Base-by-base conservation (phyloP, 2,888 invertebrate genomes). In the Prosapia bicincta region DNA sequence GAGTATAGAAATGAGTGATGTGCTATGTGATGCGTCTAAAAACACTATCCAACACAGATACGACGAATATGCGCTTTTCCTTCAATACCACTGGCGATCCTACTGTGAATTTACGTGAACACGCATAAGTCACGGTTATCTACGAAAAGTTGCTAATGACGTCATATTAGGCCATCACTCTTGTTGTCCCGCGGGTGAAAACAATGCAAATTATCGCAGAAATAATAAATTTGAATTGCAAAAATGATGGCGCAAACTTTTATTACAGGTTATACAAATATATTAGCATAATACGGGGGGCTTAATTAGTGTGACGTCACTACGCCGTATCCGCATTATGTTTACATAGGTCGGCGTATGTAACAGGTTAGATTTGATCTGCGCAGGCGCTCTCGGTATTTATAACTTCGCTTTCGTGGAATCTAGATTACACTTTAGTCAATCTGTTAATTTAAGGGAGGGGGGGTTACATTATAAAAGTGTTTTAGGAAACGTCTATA, bases 201-300 rank as follows among this genome's bases (percentile, higher is more conserved):
- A 68, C 73, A 73, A 67, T 65, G 75, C 70, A 38, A 75, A 70
- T 70, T 65, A 69, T 26, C 74, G 15, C 26, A 24, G 38, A 30
- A 54, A 54, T 20, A 54, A 54, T 38, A 28, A 15, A 70, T 74
- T 32, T 70, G 69, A 30, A 74, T 70, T 70, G 75, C 69, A 70
- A 70, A 70, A 30, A 20, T 13, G 32, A 30, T 71, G 75, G 66
- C 75, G 75, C 75, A 75, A 69, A 75, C 70, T 71, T 66, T 75
- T 70, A 75, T 75, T 75, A 75, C 69, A 75, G 70, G 70, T 70
- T 75, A 75, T 70, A 70, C 75, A 75, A 75, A 75, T 70, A 75
- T 28, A 75, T 75, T 75, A 75, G 75, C 75, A 75, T 75, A 75
- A 65, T 15, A 28, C 66, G 74, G 70, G 54, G 74, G 26, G 74